Conservation (phyloP, 2,888 invertebrate species). For the Ormyrus labotus region DNA sequence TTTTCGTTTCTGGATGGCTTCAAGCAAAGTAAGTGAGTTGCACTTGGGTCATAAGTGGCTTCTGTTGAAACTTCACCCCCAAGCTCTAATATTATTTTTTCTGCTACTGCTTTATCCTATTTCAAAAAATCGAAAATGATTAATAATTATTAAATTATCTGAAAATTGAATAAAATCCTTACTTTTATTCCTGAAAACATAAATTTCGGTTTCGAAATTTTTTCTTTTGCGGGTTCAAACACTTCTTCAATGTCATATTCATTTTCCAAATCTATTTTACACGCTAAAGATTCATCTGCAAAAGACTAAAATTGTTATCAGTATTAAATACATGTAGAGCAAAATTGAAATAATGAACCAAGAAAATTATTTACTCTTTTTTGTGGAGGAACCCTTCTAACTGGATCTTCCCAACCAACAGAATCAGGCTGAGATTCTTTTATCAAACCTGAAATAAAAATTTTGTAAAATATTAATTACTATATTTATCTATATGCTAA, state of each 20-base stretch:
- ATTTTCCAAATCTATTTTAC: conserved; percentile 35
- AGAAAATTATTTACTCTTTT: conserved; percentile 38
- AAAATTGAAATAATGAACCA: not conserved
- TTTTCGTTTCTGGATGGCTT: conserved; percentile 90
- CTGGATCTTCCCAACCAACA: conserved; percentile 83
- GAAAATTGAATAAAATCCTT: conserved; percentile 20
- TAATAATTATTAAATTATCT: conserved; percentile 8
- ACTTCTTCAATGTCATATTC: conserved; percentile 47
- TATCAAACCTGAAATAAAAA: conserved; percentile 61
- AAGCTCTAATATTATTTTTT: conserved; percentile 78
- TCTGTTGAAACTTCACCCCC: conserved; percentile 82
- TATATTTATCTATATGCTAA: not conserved
- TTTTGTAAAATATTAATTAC: conserved; percentile 13
- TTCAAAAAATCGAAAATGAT: not conserved
- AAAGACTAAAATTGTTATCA: conserved; percentile 43
- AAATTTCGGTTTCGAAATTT: conserved; percentile 63
- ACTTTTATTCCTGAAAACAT: conserved; percentile 72
- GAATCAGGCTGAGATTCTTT: conserved; percentile 81
- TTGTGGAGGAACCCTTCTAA: conserved; percentile 47
- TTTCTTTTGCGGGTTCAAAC: conserved; percentile 3
- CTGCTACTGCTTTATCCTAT: conserved; percentile 60
- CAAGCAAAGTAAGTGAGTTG: conserved; percentile 88
- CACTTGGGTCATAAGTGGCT: conserved; percentile 79
- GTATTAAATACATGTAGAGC: not conserved
- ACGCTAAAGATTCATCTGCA: conserved; percentile 17